Percentiles rank a stretch among this genome's conserved stretches.
phyloP scores from a whole-genome alignment of 2,888 invertebrate genomes.

The Ferrisia virgata region DNA sequence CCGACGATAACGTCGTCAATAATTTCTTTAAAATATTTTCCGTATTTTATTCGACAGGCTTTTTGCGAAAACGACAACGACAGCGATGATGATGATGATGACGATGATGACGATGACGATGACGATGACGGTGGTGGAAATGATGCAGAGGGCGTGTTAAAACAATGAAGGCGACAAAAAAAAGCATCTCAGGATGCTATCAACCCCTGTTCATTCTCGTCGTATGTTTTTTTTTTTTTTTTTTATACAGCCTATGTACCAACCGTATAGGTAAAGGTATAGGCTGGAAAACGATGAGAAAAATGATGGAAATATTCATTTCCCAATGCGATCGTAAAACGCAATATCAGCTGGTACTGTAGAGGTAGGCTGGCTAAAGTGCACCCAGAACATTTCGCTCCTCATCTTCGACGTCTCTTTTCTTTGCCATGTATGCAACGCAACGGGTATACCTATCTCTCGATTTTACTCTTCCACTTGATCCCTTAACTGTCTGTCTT shows the following conservation, averaged over 20 bases:
- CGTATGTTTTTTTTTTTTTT: not conserved
- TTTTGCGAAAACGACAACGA: not conserved
- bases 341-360: not conserved
- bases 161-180: not conserved
- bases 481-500: too few species aligned
- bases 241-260: too few species aligned
- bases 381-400: not conserved
- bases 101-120: not conserved
- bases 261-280: too few species aligned
- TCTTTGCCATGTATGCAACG: not conserved
- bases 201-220: not conserved
- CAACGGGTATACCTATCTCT: too few species aligned
- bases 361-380: not conserved
- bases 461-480: too few species aligned
- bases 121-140: not conserved
- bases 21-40: not conserved
- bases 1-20: not conserved
- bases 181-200: not conserved
- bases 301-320: conserved; percentile 9
- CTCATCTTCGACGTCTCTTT: not conserved
- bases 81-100: not conserved
- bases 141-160: not conserved
- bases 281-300: not conserved
- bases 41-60: conserved; percentile 1
- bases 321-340: conserved; percentile 26